A percentile compares a stretch with the other conserved stretches of the same genome.
Conservation (phyloP, 1,140 invertebrate species). For the Atta cephalotes region DNA sequence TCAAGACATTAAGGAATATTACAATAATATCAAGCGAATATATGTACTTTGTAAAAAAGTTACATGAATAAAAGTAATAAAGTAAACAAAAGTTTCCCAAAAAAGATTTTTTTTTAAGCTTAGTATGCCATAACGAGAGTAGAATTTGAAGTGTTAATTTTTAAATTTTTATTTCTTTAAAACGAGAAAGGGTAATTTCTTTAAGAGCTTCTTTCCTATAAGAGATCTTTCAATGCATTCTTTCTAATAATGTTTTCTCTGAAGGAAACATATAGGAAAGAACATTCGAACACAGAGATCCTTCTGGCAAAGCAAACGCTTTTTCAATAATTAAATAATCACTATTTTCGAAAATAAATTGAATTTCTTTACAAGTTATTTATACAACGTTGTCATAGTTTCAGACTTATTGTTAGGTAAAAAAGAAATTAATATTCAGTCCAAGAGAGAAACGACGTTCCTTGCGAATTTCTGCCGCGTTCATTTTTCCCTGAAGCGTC, state of each 20-base stretch:
- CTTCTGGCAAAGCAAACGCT: background rate
- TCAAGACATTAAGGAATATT: too few species aligned
- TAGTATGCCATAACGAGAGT: too few species aligned
- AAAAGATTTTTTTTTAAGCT: too few species aligned
- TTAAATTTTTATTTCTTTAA: constrained; percentile 13
- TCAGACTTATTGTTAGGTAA: background rate
- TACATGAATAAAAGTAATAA: too few species aligned
- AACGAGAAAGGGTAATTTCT: background rate
- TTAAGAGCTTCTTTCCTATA: background rate
- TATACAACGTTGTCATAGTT: constrained; percentile 12
- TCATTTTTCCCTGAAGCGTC: constrained; percentile 1
- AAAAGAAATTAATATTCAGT: constrained; percentile 26
- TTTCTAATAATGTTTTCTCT: background rate
- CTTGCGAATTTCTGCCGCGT: too few species aligned
- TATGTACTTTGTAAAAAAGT: too few species aligned
- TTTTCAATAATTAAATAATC: constrained; percentile 27
- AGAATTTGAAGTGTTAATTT: background rate
- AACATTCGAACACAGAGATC: background rate
- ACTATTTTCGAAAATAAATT: constrained; percentile 14
- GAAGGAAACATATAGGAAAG: background rate
- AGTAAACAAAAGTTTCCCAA: too few species aligned
- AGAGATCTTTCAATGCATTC: background rate
- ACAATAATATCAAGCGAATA: too few species aligned
- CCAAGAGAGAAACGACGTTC: background rate
- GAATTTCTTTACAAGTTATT: background rate